phyloP scores from a whole-genome alignment of 1,140 invertebrate genomes.

The Anastrepha obliqua region DNA sequence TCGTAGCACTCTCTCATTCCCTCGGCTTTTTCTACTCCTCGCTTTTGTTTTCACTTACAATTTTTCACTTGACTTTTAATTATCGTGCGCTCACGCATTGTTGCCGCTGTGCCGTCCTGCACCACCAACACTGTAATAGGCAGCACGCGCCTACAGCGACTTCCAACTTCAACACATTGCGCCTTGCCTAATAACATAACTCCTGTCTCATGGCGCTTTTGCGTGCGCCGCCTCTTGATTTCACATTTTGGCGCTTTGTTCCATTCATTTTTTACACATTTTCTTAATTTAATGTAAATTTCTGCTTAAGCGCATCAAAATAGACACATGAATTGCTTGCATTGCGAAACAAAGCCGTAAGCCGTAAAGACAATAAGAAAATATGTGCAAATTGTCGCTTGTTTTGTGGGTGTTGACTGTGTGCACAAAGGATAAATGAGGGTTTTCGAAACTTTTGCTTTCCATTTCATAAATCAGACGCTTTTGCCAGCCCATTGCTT shows the following conservation, averaged over 20 bases:
- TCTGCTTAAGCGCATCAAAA: constrained; percentile 41
- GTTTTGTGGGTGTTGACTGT: background rate
- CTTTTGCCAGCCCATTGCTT: constrained; percentile 17
- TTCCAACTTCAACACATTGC: background rate
- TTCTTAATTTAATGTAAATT: constrained; percentile 46
- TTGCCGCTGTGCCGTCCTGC: constrained; percentile 3
- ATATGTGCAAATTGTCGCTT: constrained; percentile 8
- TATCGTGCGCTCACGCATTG: constrained; percentile 59
- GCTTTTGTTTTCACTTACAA: constrained; percentile 64
- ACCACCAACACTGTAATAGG: background rate
- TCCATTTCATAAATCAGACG: background rate
- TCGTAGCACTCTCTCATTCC: background rate
- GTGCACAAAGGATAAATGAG: background rate
- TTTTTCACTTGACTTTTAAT: constrained; percentile 74
- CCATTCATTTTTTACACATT: constrained; percentile 6
- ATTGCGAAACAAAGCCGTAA: background rate
- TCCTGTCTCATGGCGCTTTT: background rate
- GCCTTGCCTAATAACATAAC: background rate
- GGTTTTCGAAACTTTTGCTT: constrained; percentile 33
- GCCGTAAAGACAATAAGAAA: background rate
- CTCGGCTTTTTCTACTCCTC: background rate
- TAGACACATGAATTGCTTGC: background rate
- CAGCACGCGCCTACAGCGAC: constrained; percentile 17
- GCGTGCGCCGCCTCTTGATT: constrained; percentile 53
- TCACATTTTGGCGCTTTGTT: too few species aligned